Percentiles rank a stretch among this genome's conserved stretches.
These are phyloP conservation scores for Gymnocheta viridis DNA, from an alignment of 2,888 invertebrate genomes.

Conservation along the genomic window DNA sequence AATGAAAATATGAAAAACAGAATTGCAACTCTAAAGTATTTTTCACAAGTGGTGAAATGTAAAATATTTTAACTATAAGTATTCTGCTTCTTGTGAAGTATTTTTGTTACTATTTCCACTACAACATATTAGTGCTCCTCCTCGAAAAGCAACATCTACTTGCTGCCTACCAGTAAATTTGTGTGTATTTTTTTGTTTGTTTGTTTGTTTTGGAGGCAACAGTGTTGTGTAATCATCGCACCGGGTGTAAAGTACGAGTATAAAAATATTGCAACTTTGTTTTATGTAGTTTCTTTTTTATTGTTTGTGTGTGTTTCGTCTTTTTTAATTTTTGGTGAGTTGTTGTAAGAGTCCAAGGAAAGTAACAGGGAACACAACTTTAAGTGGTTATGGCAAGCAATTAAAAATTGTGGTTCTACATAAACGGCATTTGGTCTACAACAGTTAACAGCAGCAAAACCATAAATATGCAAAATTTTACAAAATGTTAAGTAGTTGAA, in stretches of 20 bases:
- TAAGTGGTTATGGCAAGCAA: constrained; percentile 61
- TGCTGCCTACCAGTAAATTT: constrained; percentile 18
- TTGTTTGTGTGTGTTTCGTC: neutral
- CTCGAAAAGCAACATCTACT: neutral
- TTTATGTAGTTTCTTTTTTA: constrained; percentile 27
- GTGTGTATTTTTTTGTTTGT: neutral
- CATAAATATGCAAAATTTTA: constrained; percentile 30
- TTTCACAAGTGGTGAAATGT: constrained; percentile 59
- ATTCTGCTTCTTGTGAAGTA: neutral
- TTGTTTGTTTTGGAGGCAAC: constrained; percentile 10
- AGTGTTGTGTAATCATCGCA: constrained; percentile 58
- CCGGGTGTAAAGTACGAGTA: constrained; percentile 55
- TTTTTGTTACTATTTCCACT: constrained; percentile 31
- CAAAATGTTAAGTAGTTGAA: constrained; percentile 23
- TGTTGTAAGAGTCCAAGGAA: constrained; percentile 19
- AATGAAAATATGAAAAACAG: constrained; percentile 36
- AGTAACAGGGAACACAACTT: constrained; percentile 15
- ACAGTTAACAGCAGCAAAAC: neutral
- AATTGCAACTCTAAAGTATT: constrained; percentile 54
- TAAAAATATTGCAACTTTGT: constrained; percentile 65
- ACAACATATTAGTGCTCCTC: neutral
- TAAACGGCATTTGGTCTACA: constrained; percentile 49
- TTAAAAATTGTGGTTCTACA: constrained; percentile 59
- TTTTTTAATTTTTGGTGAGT: constrained; percentile 1
- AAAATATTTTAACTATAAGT: constrained; percentile 52